A percentile compares a stretch with the other conserved stretches of the same genome.
These are phyloP conservation scores for Trisateles emortualis DNA, from an alignment of 2,888 invertebrate species.

Conservation along the genomic window DNA sequence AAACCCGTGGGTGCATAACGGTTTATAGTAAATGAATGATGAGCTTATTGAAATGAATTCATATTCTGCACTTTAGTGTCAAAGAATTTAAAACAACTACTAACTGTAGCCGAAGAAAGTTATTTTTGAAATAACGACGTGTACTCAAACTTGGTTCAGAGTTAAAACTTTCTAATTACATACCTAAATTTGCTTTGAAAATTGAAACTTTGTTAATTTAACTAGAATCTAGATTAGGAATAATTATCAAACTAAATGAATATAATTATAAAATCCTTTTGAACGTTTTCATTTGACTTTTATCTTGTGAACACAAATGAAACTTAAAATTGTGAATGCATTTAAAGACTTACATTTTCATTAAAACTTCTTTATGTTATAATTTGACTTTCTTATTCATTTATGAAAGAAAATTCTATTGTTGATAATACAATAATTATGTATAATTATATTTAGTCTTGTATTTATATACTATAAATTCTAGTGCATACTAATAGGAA, in stretches of 20 bases:
- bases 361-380: background rate
- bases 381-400: too few species aligned
- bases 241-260: slow-evolving; percentile 38
- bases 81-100: slow-evolving; percentile 10
- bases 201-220: slow-evolving; percentile 45
- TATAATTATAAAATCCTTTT: slow-evolving; percentile 19
- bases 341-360: background rate
- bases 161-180: slow-evolving; percentile 48
- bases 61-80: background rate
- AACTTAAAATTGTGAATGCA: background rate
- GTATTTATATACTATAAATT: too few species aligned
- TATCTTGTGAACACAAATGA: background rate
- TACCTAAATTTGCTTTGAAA: slow-evolving; percentile 44
- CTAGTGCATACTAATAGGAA: too few species aligned
- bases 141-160: slow-evolving; percentile 34
- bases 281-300: background rate
- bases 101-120: slow-evolving; percentile 23
- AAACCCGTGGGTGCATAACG: too few species aligned
- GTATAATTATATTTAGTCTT: too few species aligned
- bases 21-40: too few species aligned
- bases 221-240: slow-evolving; percentile 28
- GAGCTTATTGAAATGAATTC: background rate
- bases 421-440: too few species aligned
- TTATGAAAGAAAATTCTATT: too few species aligned
- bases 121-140: slow-evolving; percentile 40